Conservation (phyloP, 1,140 invertebrate species). For the Eupristina koningsbergeri region DNA sequence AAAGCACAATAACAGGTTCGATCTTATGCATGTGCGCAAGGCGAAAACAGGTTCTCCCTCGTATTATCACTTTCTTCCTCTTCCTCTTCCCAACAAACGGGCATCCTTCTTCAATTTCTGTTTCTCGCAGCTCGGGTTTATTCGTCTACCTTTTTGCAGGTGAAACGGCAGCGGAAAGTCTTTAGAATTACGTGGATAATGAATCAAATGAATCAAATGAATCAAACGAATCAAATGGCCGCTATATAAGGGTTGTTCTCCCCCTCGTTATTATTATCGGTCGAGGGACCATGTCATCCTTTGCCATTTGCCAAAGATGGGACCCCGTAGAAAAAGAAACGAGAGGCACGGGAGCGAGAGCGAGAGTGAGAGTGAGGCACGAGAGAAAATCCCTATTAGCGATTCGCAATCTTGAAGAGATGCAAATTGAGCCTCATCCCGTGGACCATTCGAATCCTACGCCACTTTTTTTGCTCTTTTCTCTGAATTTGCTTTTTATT, state of each 20-base stretch:
- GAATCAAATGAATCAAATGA: too few species aligned
- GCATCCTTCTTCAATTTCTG: constrained; percentile 45
- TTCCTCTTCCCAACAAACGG: neutral
- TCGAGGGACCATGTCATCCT: constrained; percentile 12
- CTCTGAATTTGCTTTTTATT: neutral
- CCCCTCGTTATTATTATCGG: constrained; percentile 29
- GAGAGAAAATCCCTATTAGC: neutral
- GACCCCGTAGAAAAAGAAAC: neutral
- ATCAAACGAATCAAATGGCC: neutral
- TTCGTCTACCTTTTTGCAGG: constrained; percentile 30
- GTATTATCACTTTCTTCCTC: constrained; percentile 52
- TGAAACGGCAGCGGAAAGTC: constrained; percentile 21
- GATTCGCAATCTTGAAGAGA: constrained; percentile 51
- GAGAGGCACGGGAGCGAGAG: too few species aligned
- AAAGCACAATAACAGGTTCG: constrained; percentile 50
- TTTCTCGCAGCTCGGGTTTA: constrained; percentile 35
- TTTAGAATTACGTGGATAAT: neutral
- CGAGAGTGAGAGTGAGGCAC: neutral
- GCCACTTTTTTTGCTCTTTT: neutral
- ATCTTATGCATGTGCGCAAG: constrained; percentile 14
- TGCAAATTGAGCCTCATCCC: constrained; percentile 58
- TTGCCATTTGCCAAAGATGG: neutral
- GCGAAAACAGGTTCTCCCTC: constrained; percentile 41
- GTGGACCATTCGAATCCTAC: constrained; percentile 23
- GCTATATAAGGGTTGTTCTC: neutral